phyloP scores from a whole-genome alignment of 2,797 vertebrate genomes.

The Arremon brunneinucha region DNA sequence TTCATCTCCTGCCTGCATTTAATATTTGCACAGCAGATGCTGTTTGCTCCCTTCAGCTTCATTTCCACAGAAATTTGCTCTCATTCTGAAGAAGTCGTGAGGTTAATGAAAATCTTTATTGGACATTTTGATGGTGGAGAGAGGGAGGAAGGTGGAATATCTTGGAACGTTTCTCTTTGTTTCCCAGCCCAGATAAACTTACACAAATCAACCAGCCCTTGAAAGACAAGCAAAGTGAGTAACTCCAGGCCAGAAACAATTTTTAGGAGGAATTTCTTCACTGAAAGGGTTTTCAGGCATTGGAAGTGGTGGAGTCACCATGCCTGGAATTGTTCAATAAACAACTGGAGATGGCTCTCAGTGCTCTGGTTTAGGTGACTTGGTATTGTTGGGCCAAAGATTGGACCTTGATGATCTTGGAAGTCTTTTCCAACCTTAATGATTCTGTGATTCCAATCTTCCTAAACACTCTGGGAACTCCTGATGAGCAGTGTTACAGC shows the following conservation, averaged over 20 bases:
- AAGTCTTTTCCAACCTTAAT: too few relatives aligned
- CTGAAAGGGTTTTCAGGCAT: too few relatives aligned
- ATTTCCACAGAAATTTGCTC: neutral
- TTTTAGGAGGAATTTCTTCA: too few relatives aligned
- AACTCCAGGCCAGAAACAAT: neutral
- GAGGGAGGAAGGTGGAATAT: neutral
- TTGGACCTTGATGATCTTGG: too few relatives aligned
- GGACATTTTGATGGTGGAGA: neutral
- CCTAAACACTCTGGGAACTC: too few relatives aligned
- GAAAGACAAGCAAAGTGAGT: neutral
- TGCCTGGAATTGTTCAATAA: too few relatives aligned
- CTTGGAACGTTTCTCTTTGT: neutral
- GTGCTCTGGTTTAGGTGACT: too few relatives aligned
- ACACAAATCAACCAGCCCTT: neutral
- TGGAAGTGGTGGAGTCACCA: too few relatives aligned
- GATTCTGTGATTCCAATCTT: too few relatives aligned
- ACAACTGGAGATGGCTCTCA: too few relatives aligned
- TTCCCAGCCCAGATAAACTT: neutral
- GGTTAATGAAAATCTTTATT: slow-evolving; percentile 23
- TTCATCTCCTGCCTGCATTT: slow-evolving; percentile 3
- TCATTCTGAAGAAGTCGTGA: neutral
- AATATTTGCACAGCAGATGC: slow-evolving; percentile 51
- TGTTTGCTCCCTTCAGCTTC: slow-evolving; percentile 14
- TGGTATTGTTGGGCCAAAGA: too few relatives aligned
- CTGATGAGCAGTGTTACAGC: too few relatives aligned